These are phyloP conservation scores for Coregonus suidteri DNA, from an alignment of 2,797 vertebrate genomes.

Conservation along the genomic window DNA sequence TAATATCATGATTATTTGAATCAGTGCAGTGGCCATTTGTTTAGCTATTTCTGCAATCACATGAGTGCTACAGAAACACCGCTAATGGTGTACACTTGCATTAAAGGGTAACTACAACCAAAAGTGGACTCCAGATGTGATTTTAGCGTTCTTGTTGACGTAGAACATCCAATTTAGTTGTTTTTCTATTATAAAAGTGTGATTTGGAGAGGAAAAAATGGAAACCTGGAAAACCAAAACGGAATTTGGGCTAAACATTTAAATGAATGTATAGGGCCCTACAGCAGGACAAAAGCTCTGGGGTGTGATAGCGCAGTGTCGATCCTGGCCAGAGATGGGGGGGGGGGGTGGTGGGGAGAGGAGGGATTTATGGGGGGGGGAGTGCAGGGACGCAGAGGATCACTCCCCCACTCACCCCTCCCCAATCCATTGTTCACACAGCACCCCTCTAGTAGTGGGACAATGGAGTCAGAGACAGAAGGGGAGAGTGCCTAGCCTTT, in stretches of 20 bases:
- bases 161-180: too few species aligned
- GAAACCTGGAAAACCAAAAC: too few species aligned
- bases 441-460: slow-evolving; percentile 10
- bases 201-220: too few species aligned
- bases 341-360: background rate
- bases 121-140: background rate
- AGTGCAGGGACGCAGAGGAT: background rate
- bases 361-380: background rate
- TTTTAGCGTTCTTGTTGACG: background rate
- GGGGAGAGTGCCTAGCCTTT: slow-evolving; percentile 14
- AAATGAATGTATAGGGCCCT: too few species aligned
- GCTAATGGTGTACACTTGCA: too few species aligned
- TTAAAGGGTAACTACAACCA: too few species aligned
- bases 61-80: too few species aligned
- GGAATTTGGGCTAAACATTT: background rate
- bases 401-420: slow-evolving; percentile 22
- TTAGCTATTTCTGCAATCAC: background rate
- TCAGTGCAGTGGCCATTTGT: background rate
- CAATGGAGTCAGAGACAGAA: slow-evolving; percentile 13
- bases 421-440: slow-evolving; percentile 61
- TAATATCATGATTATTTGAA: background rate
- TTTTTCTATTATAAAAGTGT: too few species aligned
- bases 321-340: background rate
- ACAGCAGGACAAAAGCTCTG: slow-evolving; percentile 7
- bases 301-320: too few species aligned